These are phyloP conservation scores for Megaceryle torquata DNA, from an alignment of 2,113 vertebrate species.

Conservation along the genomic window DNA sequence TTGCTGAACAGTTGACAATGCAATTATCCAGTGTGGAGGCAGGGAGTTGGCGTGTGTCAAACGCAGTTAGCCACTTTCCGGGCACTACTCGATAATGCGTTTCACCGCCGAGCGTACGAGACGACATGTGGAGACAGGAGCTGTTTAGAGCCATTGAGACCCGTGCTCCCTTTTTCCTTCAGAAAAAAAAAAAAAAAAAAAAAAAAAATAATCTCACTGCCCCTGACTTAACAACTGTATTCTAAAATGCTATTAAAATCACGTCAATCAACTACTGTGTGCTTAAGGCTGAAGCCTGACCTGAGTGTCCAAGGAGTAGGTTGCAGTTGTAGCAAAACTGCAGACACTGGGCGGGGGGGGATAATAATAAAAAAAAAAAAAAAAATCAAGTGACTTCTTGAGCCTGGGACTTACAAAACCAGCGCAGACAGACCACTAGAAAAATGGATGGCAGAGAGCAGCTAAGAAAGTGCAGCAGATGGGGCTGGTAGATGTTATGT, in stretches of 20 bases:
- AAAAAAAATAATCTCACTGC: constrained; percentile 20
- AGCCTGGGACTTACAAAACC: background rate
- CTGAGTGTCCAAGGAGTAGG: background rate
- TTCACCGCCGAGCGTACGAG: constrained; percentile 69
- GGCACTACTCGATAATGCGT: constrained; percentile 76
- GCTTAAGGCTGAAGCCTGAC: constrained; percentile 56
- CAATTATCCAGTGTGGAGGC: constrained; percentile 89
- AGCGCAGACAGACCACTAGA: background rate
- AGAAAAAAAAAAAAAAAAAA: background rate
- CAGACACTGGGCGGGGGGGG: background rate
- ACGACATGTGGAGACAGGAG: constrained; percentile 70
- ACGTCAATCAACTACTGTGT: constrained; percentile 43
- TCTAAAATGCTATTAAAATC: constrained; percentile 76
- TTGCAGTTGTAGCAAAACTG: background rate
- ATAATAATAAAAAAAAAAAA: background rate
- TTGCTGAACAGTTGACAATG: constrained; percentile 86
- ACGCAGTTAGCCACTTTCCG: constrained; percentile 83
- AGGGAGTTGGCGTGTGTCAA: constrained; percentile 87
- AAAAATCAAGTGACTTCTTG: background rate
- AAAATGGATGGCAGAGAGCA: background rate
- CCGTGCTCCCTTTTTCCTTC: constrained; percentile 53
- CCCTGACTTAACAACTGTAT: constrained; percentile 75
- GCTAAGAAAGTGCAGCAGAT: background rate
- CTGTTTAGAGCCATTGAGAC: constrained; percentile 75
- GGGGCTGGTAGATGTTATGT: background rate